Evolutionary conservation across 1,140 invertebrate genomes (phyloP).

Genomic region (Heliothis subflexa): DNA sequence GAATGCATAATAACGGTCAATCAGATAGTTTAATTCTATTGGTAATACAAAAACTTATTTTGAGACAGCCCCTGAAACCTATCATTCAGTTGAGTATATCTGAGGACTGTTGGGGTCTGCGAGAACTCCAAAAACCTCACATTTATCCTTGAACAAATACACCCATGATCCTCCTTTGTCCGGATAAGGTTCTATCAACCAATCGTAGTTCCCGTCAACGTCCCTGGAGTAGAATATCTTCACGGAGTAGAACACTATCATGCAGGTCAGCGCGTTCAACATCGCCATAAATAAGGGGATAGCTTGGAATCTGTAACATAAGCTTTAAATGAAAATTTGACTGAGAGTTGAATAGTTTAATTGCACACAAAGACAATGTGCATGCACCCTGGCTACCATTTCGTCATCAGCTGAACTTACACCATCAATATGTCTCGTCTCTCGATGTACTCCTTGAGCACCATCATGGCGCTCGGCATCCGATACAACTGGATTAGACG

Average conservation of each 20-base stretch:
- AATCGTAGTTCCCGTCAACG: constrained; percentile 14
- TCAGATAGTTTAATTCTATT: too few relatives aligned
- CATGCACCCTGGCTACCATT: too few relatives aligned
- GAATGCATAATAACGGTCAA: too few relatives aligned
- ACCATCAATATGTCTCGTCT: constrained; percentile 68
- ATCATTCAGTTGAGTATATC: too few relatives aligned
- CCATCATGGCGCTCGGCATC: constrained; percentile 61
- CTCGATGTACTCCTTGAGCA: constrained; percentile 62
- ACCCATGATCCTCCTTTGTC: constrained; percentile 74
- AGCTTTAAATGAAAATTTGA: not conserved
- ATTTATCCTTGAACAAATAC: constrained; percentile 58
- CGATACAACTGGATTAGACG: constrained; percentile 69
- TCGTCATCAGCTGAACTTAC: constrained; percentile 50
- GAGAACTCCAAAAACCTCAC: constrained; percentile 50
- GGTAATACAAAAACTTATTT: too few relatives aligned
- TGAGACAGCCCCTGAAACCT: too few relatives aligned
- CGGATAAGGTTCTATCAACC: constrained; percentile 58
- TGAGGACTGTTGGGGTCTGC: too few relatives aligned
- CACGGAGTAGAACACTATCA: constrained; percentile 67
- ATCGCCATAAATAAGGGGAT: constrained; percentile 67
- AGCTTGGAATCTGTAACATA: constrained; percentile 64
- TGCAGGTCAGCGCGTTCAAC: constrained; percentile 67
- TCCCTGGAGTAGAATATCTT: constrained; percentile 55
- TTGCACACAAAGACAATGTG: too few relatives aligned
- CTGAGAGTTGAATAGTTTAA: too few relatives aligned